phyloP scores from a whole-genome alignment of 2,113 vertebrate species.

The Dinomys branickii region DNA sequence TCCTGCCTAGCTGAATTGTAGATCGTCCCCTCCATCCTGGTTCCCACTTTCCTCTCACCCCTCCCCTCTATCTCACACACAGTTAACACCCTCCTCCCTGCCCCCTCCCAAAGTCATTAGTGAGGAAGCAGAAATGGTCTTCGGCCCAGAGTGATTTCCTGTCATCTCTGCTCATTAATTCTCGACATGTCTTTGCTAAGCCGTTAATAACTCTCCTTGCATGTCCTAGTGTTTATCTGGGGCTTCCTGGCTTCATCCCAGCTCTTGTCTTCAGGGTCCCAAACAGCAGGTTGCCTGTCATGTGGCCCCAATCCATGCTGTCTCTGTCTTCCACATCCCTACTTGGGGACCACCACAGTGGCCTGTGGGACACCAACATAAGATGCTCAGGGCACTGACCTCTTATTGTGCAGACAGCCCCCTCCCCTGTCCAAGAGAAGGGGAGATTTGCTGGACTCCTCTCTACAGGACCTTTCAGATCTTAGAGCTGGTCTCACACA shows the following conservation, averaged over 20 bases:
- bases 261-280: conserved; percentile 30
- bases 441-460: background rate
- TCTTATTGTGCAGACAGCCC: background rate
- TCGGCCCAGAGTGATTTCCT: conserved; percentile 65
- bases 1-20: background rate
- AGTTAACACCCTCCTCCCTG: conserved; percentile 48
- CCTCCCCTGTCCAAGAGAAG: background rate
- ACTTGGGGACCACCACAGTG: background rate
- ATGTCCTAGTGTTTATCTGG: conserved; percentile 37
- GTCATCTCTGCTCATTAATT: conserved; percentile 67
- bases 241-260: conserved; percentile 29
- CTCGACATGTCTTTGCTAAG: conserved; percentile 51
- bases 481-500: background rate
- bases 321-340: conserved; percentile 2
- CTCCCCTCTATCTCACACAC: background rate
- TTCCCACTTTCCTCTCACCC: background rate
- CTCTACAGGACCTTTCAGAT: conserved; percentile 24
- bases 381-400: background rate
- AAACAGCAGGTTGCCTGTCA: conserved; percentile 24
- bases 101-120: conserved; percentile 53
- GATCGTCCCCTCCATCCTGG: background rate
- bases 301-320: background rate
- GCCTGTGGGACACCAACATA: background rate
- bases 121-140: conserved; percentile 24
- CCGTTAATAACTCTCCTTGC: conserved; percentile 50